These are phyloP conservation scores for Drosophila cognata DNA, from an alignment of 2,888 invertebrate species.

Conservation along the genomic window DNA sequence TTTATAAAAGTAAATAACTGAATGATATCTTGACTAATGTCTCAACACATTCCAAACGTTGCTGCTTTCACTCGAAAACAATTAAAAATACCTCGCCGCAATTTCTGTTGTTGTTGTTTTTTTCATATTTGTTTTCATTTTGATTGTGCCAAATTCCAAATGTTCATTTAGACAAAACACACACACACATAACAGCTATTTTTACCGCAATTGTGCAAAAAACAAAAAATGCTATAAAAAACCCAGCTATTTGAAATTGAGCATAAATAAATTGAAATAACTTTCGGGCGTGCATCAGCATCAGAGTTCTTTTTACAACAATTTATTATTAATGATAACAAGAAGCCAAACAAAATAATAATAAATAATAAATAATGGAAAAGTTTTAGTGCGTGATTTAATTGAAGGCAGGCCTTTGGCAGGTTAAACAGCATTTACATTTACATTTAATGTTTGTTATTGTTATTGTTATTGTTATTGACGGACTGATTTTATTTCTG, in stretches of 20 bases:
- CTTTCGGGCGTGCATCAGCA: conserved; percentile 1
- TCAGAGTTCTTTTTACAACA: neutral
- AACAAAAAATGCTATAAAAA: conserved; percentile 23
- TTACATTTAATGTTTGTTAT: conserved; percentile 9
- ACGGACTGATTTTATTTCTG: conserved; percentile 30
- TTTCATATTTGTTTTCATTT: conserved; percentile 12
- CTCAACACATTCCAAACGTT: conserved; percentile 13
- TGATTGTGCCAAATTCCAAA: conserved; percentile 48
- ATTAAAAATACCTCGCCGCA: conserved; percentile 16
- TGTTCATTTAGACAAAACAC: conserved; percentile 22
- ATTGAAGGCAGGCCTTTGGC: neutral
- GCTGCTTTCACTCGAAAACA: conserved; percentile 26
- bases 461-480: conserved; percentile 4
- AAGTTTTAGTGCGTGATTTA: conserved; percentile 2
- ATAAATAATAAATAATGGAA: neutral
- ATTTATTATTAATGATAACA: conserved; percentile 16
- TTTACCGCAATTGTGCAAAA: conserved; percentile 33
- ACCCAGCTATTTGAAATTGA: conserved; percentile 3
- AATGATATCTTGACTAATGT: neutral
- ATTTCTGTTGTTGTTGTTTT: conserved; percentile 12
- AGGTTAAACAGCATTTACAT: conserved; percentile 26
- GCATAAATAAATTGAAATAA: conserved; percentile 26
- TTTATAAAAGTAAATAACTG: conserved; percentile 2
- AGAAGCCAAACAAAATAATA: neutral
- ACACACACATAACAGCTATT: conserved; percentile 25